A percentile compares a stretch with the other conserved stretches of the same genome.
These are phyloP conservation scores for Gallinago jamesoni DNA, from an alignment of 2,113 vertebrate genomes.

Conservation along the genomic window DNA sequence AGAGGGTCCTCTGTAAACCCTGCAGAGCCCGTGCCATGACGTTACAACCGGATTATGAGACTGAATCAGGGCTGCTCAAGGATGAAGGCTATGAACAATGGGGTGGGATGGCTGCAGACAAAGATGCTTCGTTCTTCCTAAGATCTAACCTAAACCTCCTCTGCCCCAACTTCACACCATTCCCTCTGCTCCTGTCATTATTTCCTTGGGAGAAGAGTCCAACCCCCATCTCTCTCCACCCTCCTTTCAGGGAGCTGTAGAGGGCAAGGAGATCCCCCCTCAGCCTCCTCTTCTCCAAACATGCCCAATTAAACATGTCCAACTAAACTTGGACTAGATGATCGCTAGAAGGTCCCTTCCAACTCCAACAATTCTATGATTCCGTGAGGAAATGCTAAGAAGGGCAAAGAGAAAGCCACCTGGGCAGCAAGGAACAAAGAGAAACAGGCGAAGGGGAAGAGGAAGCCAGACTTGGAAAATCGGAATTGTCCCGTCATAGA, in stretches of 20 bases:
- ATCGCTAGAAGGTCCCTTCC: no score
- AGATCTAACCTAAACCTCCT: no score
- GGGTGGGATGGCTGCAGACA: background rate
- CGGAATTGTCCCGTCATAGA: background rate
- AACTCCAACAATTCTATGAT: no score
- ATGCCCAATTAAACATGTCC: no score
- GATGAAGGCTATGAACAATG: background rate
- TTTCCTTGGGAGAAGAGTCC: no score
- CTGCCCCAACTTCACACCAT: no score
- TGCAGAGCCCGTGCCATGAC: rapidly evolving
- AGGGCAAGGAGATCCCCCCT: no score
- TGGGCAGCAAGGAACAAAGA: background rate
- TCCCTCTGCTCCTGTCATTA: no score
- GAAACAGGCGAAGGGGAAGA: background rate
- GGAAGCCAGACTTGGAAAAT: background rate
- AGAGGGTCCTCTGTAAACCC: rapidly evolving
- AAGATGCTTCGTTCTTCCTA: background rate
- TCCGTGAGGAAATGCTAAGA: background rate
- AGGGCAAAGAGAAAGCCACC: background rate
- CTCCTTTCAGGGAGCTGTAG: no score
- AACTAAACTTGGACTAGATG: no score
- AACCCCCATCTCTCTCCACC: no score
- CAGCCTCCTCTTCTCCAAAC: no score
- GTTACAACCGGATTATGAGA: background rate
- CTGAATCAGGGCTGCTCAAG: background rate